These are phyloP conservation scores for Arctocebus calabarensis DNA, from an alignment of 2,797 vertebrate genomes.

Conservation along the genomic window DNA sequence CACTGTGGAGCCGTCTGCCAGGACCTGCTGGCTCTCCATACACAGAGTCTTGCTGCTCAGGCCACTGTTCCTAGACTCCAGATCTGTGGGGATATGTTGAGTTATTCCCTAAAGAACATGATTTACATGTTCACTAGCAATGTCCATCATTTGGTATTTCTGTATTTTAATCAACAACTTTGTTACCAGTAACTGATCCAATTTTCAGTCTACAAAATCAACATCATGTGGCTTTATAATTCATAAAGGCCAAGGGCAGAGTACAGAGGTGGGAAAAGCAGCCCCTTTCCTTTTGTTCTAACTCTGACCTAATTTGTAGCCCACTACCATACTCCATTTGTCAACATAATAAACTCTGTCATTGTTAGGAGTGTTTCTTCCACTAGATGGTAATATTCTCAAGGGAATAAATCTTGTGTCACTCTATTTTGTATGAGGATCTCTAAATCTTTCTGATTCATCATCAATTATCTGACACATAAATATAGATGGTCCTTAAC, in stretches of 20 bases:
- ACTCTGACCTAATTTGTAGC: neutral
- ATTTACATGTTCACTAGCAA: neutral
- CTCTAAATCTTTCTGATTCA: neutral
- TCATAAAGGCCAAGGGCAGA: neutral
- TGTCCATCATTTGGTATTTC: neutral
- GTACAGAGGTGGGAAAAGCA: neutral
- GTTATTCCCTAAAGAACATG: constrained; percentile 21
- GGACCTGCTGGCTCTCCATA: constrained; percentile 94
- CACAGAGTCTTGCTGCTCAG: constrained; percentile 91
- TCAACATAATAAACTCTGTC: neutral
- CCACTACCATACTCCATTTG: no score
- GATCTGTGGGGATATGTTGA: constrained; percentile 86
- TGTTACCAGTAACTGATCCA: neutral
- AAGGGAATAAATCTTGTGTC: constrained; percentile 40
- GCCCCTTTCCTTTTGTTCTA: neutral
- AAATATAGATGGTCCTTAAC: neutral
- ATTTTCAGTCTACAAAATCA: neutral
- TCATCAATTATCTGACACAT: neutral
- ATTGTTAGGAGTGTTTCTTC: neutral
- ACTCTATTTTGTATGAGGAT: neutral
- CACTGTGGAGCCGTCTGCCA: constrained; percentile 88
- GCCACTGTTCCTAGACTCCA: constrained; percentile 87
- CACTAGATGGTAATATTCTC: constrained; percentile 71
- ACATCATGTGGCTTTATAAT: neutral
- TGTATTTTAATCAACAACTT: neutral